phyloP scores from a whole-genome alignment of 2,888 invertebrate genomes.

The Poecilus cupreus region DNA sequence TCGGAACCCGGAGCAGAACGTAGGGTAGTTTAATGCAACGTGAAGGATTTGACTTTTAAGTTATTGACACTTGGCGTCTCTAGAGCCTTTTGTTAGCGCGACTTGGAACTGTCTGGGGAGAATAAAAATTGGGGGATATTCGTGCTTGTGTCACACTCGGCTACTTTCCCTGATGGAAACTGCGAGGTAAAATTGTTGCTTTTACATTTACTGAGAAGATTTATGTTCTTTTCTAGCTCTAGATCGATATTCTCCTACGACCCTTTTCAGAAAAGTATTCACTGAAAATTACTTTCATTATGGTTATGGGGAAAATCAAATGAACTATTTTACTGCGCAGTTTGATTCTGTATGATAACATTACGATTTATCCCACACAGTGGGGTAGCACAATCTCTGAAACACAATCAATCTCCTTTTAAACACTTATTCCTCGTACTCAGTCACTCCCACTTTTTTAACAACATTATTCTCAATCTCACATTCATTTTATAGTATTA shows the following conservation, averaged over 20 bases:
- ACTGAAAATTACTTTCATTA: constrained; percentile 4
- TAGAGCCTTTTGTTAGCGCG: constrained; percentile 11
- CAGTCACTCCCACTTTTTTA: too few species aligned
- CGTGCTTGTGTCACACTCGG: constrained; percentile 33
- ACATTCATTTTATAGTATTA: too few species aligned
- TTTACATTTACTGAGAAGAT: constrained; percentile 39
- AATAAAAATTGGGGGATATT: constrained; percentile 38
- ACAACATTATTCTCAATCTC: too few species aligned
- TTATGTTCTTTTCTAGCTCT: constrained; percentile 17
- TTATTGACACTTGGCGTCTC: constrained; percentile 41
- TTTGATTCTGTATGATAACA: background rate
- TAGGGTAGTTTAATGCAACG: background rate
- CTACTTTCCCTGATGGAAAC: constrained; percentile 36
- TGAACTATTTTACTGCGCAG: constrained; percentile 12
- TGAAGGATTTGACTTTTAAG: constrained; percentile 39
- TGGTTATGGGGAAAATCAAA: background rate
- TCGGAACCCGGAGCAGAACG: background rate
- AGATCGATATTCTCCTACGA: constrained; percentile 26
- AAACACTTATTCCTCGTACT: too few species aligned
- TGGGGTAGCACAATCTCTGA: too few species aligned
- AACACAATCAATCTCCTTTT: too few species aligned
- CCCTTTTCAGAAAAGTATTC: background rate
- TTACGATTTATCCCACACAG: too few species aligned
- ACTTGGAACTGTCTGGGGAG: constrained; percentile 11
- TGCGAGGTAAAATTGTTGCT: constrained; percentile 18